phyloP scores from a whole-genome alignment of 2,113 vertebrate species.

The Pardalotus punctatus region DNA sequence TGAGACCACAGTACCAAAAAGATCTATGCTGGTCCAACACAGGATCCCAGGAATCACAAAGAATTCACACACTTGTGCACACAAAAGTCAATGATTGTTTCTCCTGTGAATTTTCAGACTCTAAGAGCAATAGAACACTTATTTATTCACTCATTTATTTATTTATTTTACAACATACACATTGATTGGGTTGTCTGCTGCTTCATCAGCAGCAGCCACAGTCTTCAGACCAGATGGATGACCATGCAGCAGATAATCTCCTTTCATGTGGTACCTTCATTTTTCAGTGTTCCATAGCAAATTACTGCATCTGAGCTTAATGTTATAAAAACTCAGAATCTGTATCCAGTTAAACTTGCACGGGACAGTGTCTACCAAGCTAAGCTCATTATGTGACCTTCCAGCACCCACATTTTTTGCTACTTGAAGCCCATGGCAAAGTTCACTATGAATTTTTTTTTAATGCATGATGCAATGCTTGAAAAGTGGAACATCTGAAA shows the following conservation, averaged over 20 bases:
- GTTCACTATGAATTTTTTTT: background rate
- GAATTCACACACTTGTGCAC: background rate
- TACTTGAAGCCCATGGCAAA: background rate
- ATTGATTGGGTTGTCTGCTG: background rate
- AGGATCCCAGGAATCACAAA: background rate
- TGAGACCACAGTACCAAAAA: background rate
- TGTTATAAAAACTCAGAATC: background rate
- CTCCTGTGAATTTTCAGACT: background rate
- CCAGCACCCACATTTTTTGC: background rate
- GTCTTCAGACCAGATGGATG: background rate
- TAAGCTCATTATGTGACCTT: background rate
- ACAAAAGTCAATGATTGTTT: background rate
- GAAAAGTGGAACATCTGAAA: background rate
- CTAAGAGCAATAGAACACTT: background rate
- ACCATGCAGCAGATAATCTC: background rate
- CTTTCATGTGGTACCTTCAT: background rate
- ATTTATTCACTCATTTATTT: background rate
- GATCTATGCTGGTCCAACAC: background rate
- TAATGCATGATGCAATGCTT: background rate
- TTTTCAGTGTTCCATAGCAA: background rate
- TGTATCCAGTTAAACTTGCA: background rate
- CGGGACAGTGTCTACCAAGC: background rate
- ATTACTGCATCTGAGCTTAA: background rate
- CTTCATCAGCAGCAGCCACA: background rate
- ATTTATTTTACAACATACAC: background rate